Evolutionary conservation across 2,888 invertebrate genomes (phyloP).

Genomic region (Therioaphis trifolii): DNA sequence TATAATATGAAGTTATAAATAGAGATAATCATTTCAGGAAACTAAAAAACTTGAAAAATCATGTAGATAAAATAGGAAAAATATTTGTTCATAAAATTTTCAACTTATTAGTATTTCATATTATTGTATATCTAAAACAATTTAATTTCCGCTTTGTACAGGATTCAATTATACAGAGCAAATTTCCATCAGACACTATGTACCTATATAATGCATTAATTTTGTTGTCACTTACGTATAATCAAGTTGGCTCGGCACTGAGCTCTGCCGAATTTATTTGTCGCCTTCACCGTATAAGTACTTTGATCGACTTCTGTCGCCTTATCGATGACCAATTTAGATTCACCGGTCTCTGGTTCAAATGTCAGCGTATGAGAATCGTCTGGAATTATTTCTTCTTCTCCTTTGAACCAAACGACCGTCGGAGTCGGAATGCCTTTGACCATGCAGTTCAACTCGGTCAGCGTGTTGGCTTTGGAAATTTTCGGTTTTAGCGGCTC

Average conservation of each 20-base stretch:
- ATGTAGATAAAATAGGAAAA: no score
- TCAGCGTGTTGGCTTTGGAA: slow-evolving; percentile 74
- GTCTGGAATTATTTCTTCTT: slow-evolving; percentile 75
- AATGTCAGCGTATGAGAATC: slow-evolving; percentile 73
- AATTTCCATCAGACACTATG: no score
- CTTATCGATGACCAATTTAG: slow-evolving; percentile 75
- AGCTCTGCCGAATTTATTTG: slow-evolving; percentile 79
- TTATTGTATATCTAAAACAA: no score
- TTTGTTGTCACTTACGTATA: slow-evolving; percentile 71
- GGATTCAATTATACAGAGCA: no score
- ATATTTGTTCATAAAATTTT: no score
- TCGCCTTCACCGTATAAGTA: slow-evolving; percentile 78
- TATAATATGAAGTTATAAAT: no score
- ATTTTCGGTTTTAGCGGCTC: slow-evolving; percentile 77
- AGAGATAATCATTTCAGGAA: no score
- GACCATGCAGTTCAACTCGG: slow-evolving; percentile 77
- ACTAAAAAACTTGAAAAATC: no score
- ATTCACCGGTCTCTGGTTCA: slow-evolving; percentile 75
- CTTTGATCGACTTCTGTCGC: slow-evolving; percentile 77
- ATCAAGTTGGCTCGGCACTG: slow-evolving; percentile 80
- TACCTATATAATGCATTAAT: no score
- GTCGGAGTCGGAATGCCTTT: slow-evolving; percentile 78
- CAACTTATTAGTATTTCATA: no score
- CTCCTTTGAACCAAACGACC: slow-evolving; percentile 78
- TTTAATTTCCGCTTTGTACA: no score